Evolutionary conservation across 2,888 invertebrate species (phyloP).

Genomic region (Drosophila rellima): DNA sequence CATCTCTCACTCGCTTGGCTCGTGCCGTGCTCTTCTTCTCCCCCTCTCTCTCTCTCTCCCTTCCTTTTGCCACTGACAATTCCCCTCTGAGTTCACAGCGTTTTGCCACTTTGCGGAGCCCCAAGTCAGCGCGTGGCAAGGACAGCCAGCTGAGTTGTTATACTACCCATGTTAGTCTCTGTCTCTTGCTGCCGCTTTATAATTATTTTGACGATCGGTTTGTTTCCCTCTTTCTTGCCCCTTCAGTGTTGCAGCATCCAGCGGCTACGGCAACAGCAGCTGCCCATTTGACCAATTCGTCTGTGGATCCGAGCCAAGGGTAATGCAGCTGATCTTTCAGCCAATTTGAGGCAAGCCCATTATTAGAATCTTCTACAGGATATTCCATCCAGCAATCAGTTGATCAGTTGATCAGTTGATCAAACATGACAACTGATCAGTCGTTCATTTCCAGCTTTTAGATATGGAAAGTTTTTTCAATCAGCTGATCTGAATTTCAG

Average conservation of each 20-base stretch:
- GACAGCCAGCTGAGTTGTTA: constrained; percentile 41
- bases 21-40: constrained; percentile 2
- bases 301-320: constrained; percentile 10
- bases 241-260: constrained; percentile 48
- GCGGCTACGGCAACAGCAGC: constrained; percentile 33
- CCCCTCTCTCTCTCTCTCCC: not conserved
- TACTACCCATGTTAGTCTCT: not conserved
- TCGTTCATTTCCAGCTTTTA: no score
- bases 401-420: not conserved
- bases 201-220: constrained; percentile 56
- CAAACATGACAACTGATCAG: not conserved
- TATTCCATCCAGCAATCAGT: not conserved
- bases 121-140: constrained; percentile 57
- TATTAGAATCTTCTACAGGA: not conserved
- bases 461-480: not conserved
- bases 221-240: constrained; percentile 1
- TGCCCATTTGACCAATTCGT: constrained; percentile 18
- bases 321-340: constrained; percentile 13
- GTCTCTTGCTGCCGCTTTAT: constrained; percentile 44
- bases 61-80: not conserved
- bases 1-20: constrained; percentile 16
- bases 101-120: constrained; percentile 26
- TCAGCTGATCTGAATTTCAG: not conserved
- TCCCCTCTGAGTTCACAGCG: not conserved
- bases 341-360: not conserved